phyloP scores from a whole-genome alignment of 2,113 vertebrate species.

The Muscicapa adusta region DNA sequence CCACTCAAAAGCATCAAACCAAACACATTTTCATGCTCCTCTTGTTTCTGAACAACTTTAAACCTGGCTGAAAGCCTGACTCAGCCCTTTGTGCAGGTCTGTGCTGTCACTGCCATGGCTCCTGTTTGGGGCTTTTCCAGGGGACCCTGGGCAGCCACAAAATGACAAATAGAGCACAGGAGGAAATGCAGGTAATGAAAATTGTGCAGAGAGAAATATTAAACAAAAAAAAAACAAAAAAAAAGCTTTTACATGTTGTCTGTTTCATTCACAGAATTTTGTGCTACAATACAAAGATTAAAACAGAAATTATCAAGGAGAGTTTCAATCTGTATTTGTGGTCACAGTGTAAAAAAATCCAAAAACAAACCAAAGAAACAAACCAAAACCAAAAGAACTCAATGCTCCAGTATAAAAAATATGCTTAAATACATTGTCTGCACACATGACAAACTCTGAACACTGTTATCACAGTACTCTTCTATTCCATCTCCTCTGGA shows the following conservation, averaged over 20 bases:
- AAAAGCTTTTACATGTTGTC: not conserved
- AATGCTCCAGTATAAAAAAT: slow-evolving; percentile 29
- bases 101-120: not conserved
- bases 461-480: not conserved
- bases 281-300: not conserved
- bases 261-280: not conserved
- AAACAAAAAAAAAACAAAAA: not conserved
- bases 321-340: not conserved
- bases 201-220: not conserved
- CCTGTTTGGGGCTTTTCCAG: not conserved
- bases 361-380: not conserved
- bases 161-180: not conserved
- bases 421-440: not conserved
- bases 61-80: not conserved
- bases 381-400: not conserved
- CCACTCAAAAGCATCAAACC: not conserved
- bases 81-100: not conserved
- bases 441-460: not conserved
- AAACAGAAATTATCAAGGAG: not conserved
- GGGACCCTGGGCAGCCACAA: not conserved
- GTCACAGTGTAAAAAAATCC: slow-evolving; percentile 17
- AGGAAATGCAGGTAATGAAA: not conserved
- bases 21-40: not conserved
- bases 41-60: not conserved
- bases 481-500: not conserved